Conservation (phyloP, 2,888 invertebrate genomes). For the Dugesia japonica region DNA sequence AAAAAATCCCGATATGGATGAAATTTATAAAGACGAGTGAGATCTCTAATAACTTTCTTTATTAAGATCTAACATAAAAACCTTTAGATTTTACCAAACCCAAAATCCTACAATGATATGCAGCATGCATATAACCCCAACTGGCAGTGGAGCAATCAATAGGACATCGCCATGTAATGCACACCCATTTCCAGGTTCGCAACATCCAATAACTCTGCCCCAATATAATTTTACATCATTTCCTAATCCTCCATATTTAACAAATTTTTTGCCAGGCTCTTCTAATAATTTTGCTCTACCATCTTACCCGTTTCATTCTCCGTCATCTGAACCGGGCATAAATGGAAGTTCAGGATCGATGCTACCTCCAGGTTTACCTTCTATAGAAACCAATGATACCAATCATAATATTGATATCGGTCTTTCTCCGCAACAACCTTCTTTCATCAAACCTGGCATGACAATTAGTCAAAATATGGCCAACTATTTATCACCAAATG, state of each 20-base stretch:
- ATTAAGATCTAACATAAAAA: background rate
- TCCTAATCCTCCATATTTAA: background rate
- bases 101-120: background rate
- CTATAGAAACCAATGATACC: background rate
- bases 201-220: background rate
- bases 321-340: background rate
- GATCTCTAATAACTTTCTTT: background rate
- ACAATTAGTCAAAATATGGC: slow-evolving; percentile 6
- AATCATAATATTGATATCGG: background rate
- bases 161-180: background rate
- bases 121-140: slow-evolving; percentile 1
- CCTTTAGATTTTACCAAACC: background rate
- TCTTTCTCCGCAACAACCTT: background rate
- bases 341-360: background rate
- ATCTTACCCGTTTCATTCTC: background rate
- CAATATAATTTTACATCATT: slow-evolving; percentile 8
- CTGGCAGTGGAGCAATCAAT: background rate
- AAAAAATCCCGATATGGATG: background rate
- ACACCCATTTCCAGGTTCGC: background rate
- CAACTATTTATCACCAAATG: background rate
- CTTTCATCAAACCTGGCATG: slow-evolving; percentile 16
- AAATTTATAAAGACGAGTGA: background rate
- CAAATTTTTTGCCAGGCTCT: background rate
- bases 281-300: background rate
- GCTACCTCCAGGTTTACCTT: background rate